phyloP scores from a whole-genome alignment of 2,113 vertebrate species.

The Carassius carassius region DNA sequence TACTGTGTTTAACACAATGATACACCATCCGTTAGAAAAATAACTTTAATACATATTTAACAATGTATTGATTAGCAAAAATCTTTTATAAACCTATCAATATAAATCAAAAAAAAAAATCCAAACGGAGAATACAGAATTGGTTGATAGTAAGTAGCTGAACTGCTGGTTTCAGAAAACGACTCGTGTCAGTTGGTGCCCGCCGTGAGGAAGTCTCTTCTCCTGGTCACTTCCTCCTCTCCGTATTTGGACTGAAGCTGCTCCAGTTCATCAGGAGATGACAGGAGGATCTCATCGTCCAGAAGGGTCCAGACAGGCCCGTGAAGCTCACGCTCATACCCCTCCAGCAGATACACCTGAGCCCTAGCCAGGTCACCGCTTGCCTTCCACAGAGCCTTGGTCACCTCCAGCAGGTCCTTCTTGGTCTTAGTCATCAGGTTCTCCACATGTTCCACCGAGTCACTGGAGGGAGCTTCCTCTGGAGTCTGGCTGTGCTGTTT shows the following conservation, averaged over 20 bases:
- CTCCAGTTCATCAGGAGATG: slow-evolving; percentile 13
- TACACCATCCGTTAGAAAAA: not conserved
- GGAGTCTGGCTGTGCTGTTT: slow-evolving; percentile 51
- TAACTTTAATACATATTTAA: not conserved
- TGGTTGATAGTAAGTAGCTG: not conserved
- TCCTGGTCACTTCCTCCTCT: slow-evolving; percentile 63
- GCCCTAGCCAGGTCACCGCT: slow-evolving; percentile 82
- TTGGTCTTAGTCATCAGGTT: slow-evolving; percentile 79
- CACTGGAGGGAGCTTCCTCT: slow-evolving; percentile 4
- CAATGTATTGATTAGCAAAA: not conserved
- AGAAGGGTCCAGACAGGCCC: slow-evolving; percentile 60
- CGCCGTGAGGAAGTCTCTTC: slow-evolving; percentile 67
- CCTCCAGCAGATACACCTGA: slow-evolving; percentile 73
- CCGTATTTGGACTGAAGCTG: slow-evolving; percentile 69
- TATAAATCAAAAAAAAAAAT: too few relatives aligned
- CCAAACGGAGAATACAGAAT: not conserved
- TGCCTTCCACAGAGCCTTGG: slow-evolving; percentile 87
- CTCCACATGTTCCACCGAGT: slow-evolving; percentile 68
- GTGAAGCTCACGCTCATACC: slow-evolving; percentile 47
- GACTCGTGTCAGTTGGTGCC: not conserved
- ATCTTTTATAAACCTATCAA: not conserved
- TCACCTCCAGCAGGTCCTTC: slow-evolving; percentile 81
- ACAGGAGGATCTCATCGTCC: slow-evolving; percentile 66
- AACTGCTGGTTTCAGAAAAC: not conserved
- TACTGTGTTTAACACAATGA: not conserved